phyloP scores from a whole-genome alignment of 2,888 invertebrate genomes.

The Sphinx pinastri region DNA sequence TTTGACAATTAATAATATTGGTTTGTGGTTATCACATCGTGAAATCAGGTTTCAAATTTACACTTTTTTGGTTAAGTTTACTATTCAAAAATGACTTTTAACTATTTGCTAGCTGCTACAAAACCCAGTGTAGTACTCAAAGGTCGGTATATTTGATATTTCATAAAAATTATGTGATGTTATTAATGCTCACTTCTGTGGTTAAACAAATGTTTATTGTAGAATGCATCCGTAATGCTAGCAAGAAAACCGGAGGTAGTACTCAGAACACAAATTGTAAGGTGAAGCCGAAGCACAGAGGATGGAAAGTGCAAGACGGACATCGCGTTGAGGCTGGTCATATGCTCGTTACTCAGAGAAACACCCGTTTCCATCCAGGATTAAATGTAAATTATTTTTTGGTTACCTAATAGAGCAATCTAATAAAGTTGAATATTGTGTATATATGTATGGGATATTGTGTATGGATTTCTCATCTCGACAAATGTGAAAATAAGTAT shows the following conservation, averaged over 20 bases:
- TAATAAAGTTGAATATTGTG: too few relatives aligned
- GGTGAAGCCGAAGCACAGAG: conserved; percentile 89
- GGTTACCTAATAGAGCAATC: neutral
- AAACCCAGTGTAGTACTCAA: conserved; percentile 46
- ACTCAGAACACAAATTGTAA: conserved; percentile 87
- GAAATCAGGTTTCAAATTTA: neutral
- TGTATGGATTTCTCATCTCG: too few relatives aligned
- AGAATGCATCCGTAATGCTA: conserved; percentile 85
- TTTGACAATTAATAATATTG: neutral
- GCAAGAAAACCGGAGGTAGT: conserved; percentile 90
- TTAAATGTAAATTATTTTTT: conserved; percentile 84
- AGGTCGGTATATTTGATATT: conserved; percentile 41
- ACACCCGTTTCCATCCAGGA: conserved; percentile 90
- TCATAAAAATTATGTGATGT: neutral
- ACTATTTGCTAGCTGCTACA: conserved; percentile 38
- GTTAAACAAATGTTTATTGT: conserved; percentile 32
- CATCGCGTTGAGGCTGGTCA: conserved; percentile 86
- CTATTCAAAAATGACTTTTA: conserved; percentile 52
- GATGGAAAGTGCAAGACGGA: conserved; percentile 91
- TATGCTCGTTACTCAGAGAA: conserved; percentile 88
- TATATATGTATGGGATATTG: too few relatives aligned
- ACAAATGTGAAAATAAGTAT: too few relatives aligned
- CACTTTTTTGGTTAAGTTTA: neutral
- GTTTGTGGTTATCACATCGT: neutral
- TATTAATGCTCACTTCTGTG: neutral